Conservation (phyloP, 1,140 invertebrate genomes). For the Neodiprion lecontei region DNA sequence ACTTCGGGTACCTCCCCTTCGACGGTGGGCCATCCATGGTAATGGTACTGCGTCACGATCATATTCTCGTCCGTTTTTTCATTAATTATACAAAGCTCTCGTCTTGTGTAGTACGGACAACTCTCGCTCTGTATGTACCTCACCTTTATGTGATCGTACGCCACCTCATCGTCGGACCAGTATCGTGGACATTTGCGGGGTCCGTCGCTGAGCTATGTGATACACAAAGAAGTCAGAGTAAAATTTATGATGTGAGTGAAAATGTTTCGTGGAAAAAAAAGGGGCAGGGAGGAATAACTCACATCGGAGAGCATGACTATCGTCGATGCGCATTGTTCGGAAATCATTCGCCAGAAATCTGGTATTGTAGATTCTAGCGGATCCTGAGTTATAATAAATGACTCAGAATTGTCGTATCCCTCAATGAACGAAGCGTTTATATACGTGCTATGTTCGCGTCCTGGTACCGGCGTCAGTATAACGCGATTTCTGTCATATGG, state of each 20-base stretch:
- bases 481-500: slow-evolving; percentile 93
- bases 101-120: slow-evolving; percentile 83
- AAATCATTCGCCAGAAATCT: slow-evolving; percentile 98
- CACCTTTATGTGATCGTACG: slow-evolving; percentile 84
- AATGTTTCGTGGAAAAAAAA: slow-evolving; percentile 59
- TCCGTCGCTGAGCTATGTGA: slow-evolving; percentile 70
- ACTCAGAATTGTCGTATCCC: slow-evolving; percentile 92
- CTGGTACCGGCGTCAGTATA: slow-evolving; percentile 81
- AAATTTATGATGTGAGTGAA: slow-evolving; percentile 76
- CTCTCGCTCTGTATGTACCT: slow-evolving; percentile 87
- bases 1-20: slow-evolving; percentile 87
- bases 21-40: slow-evolving; percentile 88
- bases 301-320: slow-evolving; percentile 96
- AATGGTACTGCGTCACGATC: slow-evolving; percentile 84
- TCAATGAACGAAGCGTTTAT: slow-evolving; percentile 98
- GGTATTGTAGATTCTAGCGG: slow-evolving; percentile 86
- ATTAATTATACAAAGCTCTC: slow-evolving; percentile 83
- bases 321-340: slow-evolving; percentile 88
- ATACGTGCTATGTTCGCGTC: slow-evolving; percentile 90
- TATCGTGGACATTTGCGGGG: slow-evolving; percentile 85
- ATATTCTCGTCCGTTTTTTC: slow-evolving; percentile 73
- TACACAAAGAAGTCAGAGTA: slow-evolving; percentile 17
- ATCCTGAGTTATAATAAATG: slow-evolving; percentile 96
- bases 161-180: slow-evolving; percentile 88
- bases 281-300: slow-evolving; percentile 50